These are phyloP conservation scores for Ceratoteleas bidentatus DNA, from an alignment of 1,140 invertebrate species.

Conservation along the genomic window DNA sequence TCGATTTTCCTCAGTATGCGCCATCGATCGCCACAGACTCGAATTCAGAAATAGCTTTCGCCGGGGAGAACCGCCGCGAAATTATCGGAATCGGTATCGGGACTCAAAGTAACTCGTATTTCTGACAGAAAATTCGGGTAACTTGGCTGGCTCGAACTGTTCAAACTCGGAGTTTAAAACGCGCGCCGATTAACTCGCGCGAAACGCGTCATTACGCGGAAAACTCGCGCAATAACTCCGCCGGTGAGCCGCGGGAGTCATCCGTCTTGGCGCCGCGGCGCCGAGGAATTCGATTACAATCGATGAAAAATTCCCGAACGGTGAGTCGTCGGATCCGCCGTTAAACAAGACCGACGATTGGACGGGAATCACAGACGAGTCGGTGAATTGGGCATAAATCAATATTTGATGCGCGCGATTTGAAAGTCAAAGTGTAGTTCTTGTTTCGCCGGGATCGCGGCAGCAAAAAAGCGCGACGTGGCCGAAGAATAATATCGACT, in stretches of 20 bases:
- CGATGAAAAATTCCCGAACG: conserved; percentile 28
- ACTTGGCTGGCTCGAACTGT: no score
- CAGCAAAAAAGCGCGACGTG: conserved; percentile 18
- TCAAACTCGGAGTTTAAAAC: no score
- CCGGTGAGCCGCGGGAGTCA: not conserved
- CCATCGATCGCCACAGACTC: no score
- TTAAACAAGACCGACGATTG: conserved; percentile 37
- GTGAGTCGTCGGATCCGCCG: conserved; percentile 25
- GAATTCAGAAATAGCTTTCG: no score
- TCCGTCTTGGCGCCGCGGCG: conserved; percentile 2
- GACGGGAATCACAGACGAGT: conserved; percentile 10
- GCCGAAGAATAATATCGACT: conserved; percentile 34
- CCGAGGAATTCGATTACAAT: conserved; percentile 19
- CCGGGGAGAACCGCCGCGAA: no score
- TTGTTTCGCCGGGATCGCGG: conserved; percentile 42
- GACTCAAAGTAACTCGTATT: no score
- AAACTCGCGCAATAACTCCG: conserved; percentile 6
- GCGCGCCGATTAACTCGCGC: no score
- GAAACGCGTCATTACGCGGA: conserved; percentile 1
- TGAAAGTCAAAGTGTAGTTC: conserved; percentile 54
- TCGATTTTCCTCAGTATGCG: no score
- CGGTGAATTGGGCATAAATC: conserved; percentile 42
- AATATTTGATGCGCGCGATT: conserved; percentile 35
- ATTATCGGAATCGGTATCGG: no score
- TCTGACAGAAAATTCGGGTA: no score